These are phyloP conservation scores for Harpalus rufipes DNA, from an alignment of 2,888 invertebrate genomes.

Conservation along the genomic window DNA sequence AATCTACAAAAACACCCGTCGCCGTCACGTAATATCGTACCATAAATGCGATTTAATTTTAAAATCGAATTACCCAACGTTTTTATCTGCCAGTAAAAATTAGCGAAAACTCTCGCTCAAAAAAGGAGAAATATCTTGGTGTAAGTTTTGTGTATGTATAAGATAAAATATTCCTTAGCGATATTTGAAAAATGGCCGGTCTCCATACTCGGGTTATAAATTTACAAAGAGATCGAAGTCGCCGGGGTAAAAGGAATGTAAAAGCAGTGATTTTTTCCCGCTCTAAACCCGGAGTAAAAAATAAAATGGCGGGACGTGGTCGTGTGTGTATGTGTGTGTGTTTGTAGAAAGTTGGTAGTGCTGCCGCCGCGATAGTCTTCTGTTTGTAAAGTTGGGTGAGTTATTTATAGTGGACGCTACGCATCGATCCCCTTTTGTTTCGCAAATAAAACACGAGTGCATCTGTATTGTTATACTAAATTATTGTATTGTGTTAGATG, in stretches of 20 bases:
- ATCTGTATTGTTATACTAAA: slow-evolving; percentile 27
- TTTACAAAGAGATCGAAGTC: slow-evolving; percentile 41
- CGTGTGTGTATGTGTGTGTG: not conserved
- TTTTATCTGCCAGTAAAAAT: no score
- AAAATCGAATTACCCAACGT: no score
- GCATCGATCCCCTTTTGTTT: slow-evolving; percentile 37
- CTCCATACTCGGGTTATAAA: slow-evolving; percentile 17
- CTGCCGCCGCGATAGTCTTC: slow-evolving; percentile 6
- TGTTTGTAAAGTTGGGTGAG: slow-evolving; percentile 46
- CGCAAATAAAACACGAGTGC: slow-evolving; percentile 17
- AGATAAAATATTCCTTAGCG: slow-evolving; percentile 42
- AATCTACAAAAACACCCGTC: no score
- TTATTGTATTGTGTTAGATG: slow-evolving; percentile 24
- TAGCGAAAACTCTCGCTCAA: no score
- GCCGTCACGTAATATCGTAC: no score
- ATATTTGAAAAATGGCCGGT: slow-evolving; percentile 14
- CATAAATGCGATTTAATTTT: no score
- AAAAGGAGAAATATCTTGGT: not conserved
- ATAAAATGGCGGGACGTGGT: slow-evolving; percentile 3
- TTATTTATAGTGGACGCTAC: slow-evolving; percentile 35
- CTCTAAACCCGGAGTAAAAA: slow-evolving; percentile 30
- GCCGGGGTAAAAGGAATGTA: slow-evolving; percentile 30
- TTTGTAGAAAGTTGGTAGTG: slow-evolving; percentile 26
- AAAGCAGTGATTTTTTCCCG: slow-evolving; percentile 48
- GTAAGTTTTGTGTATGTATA: not conserved